Evolutionary conservation across 1,140 invertebrate species (phyloP), one percentile per base, ranked within the genome.

Genomic region (Popillia japonica): DNA sequence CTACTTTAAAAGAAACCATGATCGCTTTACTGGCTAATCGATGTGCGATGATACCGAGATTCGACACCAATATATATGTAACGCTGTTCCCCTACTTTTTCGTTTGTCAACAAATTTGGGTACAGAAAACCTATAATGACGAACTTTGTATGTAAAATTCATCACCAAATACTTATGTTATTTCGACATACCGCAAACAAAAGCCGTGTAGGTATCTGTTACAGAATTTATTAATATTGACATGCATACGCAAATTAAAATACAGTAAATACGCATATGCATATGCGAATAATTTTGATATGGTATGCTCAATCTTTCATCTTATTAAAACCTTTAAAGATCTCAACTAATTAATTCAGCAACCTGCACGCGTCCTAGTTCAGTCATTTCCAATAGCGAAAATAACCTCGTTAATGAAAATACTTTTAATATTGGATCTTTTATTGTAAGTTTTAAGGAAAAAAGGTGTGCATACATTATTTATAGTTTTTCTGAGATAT

Each of bases 21-120:
- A 41, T 81, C 78, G 61, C 77, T 78, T 75, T 78, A 55, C 27
- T 77, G 34, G 79, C 79, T 81, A 79, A 80, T 81, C 80, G 79
- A 78, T 80, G 78, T 83, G 80, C 83, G 83, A 84, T 83, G 82
- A 79, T 79, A 79, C 77, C 77, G 77, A 81, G 83, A 83, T 82
- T 82, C 79, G 77, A 41, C 78, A 79, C 77, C 72, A 81, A 83
- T 86, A 85, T 86, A 86, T 86, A 86, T 84, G 80, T 83, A 78
- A 75, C 59, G 79, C 78, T 83, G 40, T 42, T 34, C 22, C 84
- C 84, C 85, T 86, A 78, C 85, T 83, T 80, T 44, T 48, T 48
- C 76, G 78, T 68, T 74, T 77, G 80, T 79, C 81, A 81, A 80
- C 81, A 85, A 86, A 85, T 86, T 86, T 84, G 85, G 84, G 84